Percentiles rank a stretch among this genome's conserved stretches.
Conservation (phyloP, 2,888 invertebrate genomes). For the Drosophila anomelani region DNA sequence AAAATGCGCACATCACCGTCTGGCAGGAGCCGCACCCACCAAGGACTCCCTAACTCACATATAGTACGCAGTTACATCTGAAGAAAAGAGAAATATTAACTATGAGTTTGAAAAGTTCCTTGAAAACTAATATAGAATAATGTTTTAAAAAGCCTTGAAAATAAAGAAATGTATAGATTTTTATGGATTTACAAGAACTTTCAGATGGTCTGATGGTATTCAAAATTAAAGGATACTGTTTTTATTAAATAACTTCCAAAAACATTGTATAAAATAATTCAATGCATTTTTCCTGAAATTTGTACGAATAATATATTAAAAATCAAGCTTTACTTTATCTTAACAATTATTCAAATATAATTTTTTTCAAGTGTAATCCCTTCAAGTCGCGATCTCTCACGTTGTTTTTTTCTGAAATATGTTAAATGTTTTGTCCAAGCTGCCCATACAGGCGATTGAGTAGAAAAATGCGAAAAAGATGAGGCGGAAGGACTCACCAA, state of each 20-base stretch:
- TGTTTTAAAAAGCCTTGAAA: neutral
- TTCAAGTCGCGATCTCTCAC: slow-evolving; percentile 24
- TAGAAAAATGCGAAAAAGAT: neutral
- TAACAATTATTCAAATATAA: neutral
- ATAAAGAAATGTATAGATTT: neutral
- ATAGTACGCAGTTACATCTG: neutral
- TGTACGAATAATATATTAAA: neutral
- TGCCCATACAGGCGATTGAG: slow-evolving; percentile 65
- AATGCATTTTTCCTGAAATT: neutral
- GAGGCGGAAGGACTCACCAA: slow-evolving; percentile 47
- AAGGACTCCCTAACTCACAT: neutral
- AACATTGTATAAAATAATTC: neutral
- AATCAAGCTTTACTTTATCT: neutral
- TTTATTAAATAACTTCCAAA: neutral
- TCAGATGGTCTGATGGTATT: no score
- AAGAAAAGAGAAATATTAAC: neutral
- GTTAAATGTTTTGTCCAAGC: slow-evolving; percentile 68
- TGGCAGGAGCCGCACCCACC: slow-evolving; percentile 28
- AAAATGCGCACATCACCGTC: slow-evolving; percentile 27
- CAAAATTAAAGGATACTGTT: neutral
- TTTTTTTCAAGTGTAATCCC: slow-evolving; percentile 42
- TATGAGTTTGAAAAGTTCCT: no score
- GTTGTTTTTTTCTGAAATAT: slow-evolving; percentile 55
- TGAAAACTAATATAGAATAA: neutral
- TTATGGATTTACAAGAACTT: no score